Evolutionary conservation across 2,113 vertebrate genomes (phyloP).

Genomic region (Zapornia atra): DNA sequence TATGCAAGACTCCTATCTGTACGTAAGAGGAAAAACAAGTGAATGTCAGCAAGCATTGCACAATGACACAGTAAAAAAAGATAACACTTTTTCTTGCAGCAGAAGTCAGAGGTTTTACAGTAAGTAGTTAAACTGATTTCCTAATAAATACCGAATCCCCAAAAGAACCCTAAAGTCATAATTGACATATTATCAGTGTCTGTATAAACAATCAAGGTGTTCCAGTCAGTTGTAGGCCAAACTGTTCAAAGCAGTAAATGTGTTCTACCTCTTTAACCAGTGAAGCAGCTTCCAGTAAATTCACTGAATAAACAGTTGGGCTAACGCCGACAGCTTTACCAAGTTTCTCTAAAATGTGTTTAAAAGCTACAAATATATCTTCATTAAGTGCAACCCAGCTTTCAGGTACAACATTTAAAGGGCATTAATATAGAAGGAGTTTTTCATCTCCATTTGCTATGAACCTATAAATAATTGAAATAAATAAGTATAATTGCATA

Average conservation of each 20-base stretch:
- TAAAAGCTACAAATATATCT: neutral
- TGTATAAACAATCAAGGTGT: neutral
- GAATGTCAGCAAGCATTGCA: neutral
- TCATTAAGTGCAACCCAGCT: neutral
- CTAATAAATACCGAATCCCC: neutral
- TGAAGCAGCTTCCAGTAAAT: neutral
- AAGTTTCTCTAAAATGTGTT: neutral
- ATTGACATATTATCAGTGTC: neutral
- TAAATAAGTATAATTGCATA: neutral
- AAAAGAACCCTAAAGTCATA: neutral
- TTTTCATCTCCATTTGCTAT: neutral
- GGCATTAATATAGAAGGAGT: neutral
- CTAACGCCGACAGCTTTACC: neutral
- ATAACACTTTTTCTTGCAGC: neutral
- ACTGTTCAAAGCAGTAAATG: neutral
- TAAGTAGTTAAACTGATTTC: neutral
- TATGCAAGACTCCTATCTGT: neutral
- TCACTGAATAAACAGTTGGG: neutral
- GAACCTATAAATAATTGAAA: neutral
- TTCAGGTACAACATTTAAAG: neutral
- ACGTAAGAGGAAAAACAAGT: neutral
- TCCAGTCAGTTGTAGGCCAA: neutral
- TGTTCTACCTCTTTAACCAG: neutral
- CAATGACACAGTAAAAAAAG: neutral
- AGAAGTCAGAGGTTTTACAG: neutral